Percentiles rank a stretch among this genome's conserved stretches.
These are phyloP conservation scores for Cantharis rustica DNA, from an alignment of 2,888 invertebrate species.

Conservation along the genomic window DNA sequence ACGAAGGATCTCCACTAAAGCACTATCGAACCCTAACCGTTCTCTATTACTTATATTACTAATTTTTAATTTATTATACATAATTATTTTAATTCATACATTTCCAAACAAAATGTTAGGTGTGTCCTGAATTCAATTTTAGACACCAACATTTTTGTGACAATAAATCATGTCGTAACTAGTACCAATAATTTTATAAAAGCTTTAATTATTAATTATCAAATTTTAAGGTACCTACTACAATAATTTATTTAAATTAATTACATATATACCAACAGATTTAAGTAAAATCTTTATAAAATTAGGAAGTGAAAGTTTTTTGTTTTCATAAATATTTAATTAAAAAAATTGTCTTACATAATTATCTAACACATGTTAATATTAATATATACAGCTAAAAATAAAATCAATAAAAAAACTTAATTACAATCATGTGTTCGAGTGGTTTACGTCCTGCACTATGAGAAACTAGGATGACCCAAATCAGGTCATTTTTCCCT, in stretches of 20 bases:
- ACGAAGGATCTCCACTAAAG: too few relatives aligned
- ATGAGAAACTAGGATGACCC: too few relatives aligned
- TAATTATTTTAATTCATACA: background rate
- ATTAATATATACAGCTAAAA: background rate
- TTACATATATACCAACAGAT: background rate
- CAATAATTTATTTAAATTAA: background rate
- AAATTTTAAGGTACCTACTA: background rate
- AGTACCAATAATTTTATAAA: background rate
- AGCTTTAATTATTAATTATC: background rate
- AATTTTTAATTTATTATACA: background rate
- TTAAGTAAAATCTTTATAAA: background rate
- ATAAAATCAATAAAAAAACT: background rate
- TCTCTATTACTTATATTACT: too few relatives aligned
- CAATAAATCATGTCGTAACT: background rate
- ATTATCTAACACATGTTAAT: background rate
- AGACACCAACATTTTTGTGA: too few relatives aligned
- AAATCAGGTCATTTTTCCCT: too few relatives aligned
- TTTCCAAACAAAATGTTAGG: background rate
- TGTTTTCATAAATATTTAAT: background rate
- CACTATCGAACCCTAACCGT: too few relatives aligned
- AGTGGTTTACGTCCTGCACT: too few relatives aligned
- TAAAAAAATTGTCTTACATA: background rate
- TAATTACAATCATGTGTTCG: background rate
- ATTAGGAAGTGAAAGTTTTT: background rate
- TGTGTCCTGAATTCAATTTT: background rate